Evolutionary conservation across 2,113 vertebrate species (phyloP).

Genomic region (Aptenodytes patagonicus): DNA sequence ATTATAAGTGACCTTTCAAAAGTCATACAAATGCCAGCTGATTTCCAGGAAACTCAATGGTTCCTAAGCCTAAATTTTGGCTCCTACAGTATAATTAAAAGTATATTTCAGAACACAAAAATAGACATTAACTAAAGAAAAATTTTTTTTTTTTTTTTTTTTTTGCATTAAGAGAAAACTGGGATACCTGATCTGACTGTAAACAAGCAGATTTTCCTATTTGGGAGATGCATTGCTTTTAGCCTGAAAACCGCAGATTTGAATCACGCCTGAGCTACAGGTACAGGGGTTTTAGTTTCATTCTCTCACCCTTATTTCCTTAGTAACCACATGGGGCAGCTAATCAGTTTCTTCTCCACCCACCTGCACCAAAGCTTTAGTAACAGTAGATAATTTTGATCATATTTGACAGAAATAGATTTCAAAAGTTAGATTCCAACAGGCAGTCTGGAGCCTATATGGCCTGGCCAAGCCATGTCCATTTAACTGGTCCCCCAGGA

Average conservation of each 20-base stretch:
- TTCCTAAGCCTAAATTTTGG: background rate
- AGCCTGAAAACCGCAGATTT: background rate
- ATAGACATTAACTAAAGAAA: background rate
- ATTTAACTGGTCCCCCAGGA: background rate
- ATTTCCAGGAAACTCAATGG: background rate
- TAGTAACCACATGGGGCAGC: background rate
- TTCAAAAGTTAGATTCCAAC: background rate
- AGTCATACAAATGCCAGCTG: background rate
- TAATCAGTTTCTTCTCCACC: background rate
- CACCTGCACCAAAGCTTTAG: background rate
- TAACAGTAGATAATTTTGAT: background rate
- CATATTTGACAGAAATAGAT: background rate
- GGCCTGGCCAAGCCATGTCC: background rate
- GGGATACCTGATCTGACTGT: background rate
- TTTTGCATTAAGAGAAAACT: background rate
- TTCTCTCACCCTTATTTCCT: background rate
- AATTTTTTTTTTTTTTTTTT: too few species aligned
- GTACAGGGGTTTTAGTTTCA: background rate
- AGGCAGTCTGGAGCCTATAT: background rate
- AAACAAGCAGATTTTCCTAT: background rate
- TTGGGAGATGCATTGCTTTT: background rate
- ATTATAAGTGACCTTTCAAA: background rate
- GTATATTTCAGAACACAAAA: background rate
- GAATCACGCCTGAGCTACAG: background rate
- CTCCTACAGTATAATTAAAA: background rate